These are phyloP conservation scores for Aphelenchoides besseyi DNA, from an alignment of 1,140 invertebrate genomes.

Conservation along the genomic window DNA sequence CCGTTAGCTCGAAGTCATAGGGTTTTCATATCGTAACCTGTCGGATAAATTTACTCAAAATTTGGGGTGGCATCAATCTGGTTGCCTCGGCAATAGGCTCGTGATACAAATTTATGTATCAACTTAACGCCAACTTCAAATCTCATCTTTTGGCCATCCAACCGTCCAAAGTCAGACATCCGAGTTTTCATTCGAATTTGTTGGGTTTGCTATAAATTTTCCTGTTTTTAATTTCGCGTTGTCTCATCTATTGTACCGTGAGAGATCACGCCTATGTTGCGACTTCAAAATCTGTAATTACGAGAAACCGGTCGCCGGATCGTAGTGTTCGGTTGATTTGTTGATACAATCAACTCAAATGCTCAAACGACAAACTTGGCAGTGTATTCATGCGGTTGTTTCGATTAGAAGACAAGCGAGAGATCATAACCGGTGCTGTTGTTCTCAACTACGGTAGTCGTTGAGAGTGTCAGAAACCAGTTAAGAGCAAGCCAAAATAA, in stretches of 20 bases:
- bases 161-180: no score
- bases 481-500: background rate
- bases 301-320: no score
- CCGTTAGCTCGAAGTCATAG: background rate
- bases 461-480: no score
- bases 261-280: background rate
- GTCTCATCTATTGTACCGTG: background rate
- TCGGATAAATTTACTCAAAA: background rate
- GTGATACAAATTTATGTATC: no score
- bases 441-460: no score
- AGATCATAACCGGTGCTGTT: background rate
- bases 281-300: background rate
- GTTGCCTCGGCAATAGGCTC: no score
- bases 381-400: background rate
- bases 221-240: background rate
- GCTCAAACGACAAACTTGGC: background rate
- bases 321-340: no score
- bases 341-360: background rate
- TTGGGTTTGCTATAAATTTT: background rate
- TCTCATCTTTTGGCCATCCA: no score
- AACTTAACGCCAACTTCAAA: no score
- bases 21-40: background rate
- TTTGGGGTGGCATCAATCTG: no score
- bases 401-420: background rate
- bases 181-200: background rate